These are phyloP conservation scores for Microtus obscurus DNA, from an alignment of 2,797 vertebrate species.

Conservation along the genomic window DNA sequence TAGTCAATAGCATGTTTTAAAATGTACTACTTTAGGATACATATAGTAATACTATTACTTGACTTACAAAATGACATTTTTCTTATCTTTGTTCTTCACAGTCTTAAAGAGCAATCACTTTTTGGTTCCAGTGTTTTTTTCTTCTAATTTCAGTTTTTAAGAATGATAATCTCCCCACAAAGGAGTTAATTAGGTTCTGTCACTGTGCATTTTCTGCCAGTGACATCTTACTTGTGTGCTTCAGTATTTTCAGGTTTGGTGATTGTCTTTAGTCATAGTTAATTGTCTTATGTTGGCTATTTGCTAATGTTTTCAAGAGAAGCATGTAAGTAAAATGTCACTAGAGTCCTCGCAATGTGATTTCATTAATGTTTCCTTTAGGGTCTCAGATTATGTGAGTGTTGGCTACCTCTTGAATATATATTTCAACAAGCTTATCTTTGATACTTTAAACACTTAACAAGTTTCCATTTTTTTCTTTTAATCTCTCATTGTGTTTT, in stretches of 20 bases:
- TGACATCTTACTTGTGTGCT: background rate
- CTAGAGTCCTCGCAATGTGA: background rate
- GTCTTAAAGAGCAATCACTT: background rate
- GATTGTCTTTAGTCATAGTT: constrained; percentile 14
- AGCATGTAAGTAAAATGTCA: background rate
- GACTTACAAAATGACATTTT: constrained; percentile 5
- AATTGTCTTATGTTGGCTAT: constrained; percentile 1
- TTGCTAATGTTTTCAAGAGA: background rate
- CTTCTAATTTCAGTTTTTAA: background rate
- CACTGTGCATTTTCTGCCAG: background rate
- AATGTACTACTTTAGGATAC: background rate
- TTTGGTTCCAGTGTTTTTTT: background rate
- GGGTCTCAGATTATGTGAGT: background rate
- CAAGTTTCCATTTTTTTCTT: background rate
- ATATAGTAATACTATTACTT: background rate
- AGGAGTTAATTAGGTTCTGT: background rate
- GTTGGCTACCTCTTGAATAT: background rate
- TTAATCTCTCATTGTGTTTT: background rate
- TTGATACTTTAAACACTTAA: background rate
- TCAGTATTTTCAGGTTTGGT: constrained; percentile 8
- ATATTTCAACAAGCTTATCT: constrained; percentile 41
- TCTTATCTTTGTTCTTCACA: background rate
- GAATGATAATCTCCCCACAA: background rate
- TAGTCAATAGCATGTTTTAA: background rate
- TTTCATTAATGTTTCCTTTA: background rate